Evolutionary conservation across 92 coral and sea anemone species (phyloP).

Genomic region (Epizoanthus scotinus): DNA sequence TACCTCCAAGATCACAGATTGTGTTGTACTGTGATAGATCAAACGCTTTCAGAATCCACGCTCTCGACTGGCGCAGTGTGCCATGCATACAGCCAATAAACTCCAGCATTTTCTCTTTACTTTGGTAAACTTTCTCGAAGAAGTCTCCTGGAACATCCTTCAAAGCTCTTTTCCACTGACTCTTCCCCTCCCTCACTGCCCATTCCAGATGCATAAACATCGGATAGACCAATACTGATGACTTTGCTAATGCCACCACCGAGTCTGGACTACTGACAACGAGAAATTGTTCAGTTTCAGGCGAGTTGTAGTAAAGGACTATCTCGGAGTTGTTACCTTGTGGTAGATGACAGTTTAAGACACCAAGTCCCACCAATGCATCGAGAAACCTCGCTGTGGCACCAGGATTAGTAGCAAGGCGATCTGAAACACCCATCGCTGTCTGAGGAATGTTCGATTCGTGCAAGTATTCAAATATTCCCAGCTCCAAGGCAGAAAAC

Average conservation of each 20-base stretch:
- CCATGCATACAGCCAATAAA: constrained; percentile 51
- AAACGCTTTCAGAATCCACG: constrained; percentile 31
- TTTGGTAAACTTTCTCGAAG: constrained; percentile 34
- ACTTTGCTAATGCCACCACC: constrained; percentile 13
- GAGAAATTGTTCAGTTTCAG: constrained; percentile 26
- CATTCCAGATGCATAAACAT: constrained; percentile 44
- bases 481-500: constrained; percentile 26
- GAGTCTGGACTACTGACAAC: constrained; percentile 24
- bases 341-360: constrained; percentile 21
- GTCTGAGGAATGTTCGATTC: constrained; percentile 24
- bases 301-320: constrained; percentile 29
- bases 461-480: constrained; percentile 25
- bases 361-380: constrained; percentile 34
- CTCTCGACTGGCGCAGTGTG: constrained; percentile 36
- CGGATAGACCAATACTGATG: constrained; percentile 25
- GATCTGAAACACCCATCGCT: constrained; percentile 16
- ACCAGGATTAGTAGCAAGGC: constrained; percentile 22
- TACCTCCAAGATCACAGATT: constrained; percentile 51
- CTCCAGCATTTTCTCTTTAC: constrained; percentile 31
- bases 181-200: constrained; percentile 47
- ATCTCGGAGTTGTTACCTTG: constrained; percentile 14
- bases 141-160: constrained; percentile 37
- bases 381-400: constrained; percentile 31
- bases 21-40: constrained; percentile 32
- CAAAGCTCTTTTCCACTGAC: constrained; percentile 41